phyloP scores from a whole-genome alignment of 2,113 vertebrate genomes.

The Epinephelus cyanopodus region DNA sequence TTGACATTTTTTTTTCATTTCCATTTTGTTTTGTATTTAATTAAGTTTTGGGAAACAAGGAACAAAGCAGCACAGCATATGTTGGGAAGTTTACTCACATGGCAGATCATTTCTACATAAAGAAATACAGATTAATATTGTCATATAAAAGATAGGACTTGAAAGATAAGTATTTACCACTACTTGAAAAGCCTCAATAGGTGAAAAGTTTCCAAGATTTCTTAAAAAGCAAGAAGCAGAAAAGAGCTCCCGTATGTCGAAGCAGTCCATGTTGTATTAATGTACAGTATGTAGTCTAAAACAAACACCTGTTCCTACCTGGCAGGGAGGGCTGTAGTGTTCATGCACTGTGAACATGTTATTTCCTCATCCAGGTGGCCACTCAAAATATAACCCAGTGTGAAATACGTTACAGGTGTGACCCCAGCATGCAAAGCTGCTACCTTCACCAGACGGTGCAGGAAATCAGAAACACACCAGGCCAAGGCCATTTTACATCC shows the following conservation, averaged over 20 bases:
- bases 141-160: neutral
- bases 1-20: conserved; percentile 59
- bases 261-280: conserved; percentile 22
- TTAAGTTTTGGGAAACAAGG: conserved; percentile 32
- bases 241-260: neutral
- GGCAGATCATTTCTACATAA: conserved; percentile 5
- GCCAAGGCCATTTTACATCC: conserved; percentile 37
- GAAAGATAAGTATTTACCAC: neutral
- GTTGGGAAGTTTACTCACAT: conserved; percentile 9
- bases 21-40: conserved; percentile 44
- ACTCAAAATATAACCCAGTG: conserved; percentile 78
- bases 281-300: conserved; percentile 41
- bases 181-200: neutral
- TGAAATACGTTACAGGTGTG: conserved; percentile 81
- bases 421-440: conserved; percentile 79
- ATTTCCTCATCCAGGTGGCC: conserved; percentile 84
- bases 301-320: conserved; percentile 77
- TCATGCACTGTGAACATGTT: conserved; percentile 78
- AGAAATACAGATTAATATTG: neutral
- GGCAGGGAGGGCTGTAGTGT: conserved; percentile 68
- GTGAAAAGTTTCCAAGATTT: neutral
- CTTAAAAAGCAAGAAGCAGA: neutral
- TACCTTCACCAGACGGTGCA: conserved; percentile 68
- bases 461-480: conserved; percentile 71
- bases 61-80: conserved; percentile 29